These are phyloP conservation scores for Penaeus monodon DNA, from an alignment of 2,888 invertebrate genomes.

Conservation along the genomic window DNA sequence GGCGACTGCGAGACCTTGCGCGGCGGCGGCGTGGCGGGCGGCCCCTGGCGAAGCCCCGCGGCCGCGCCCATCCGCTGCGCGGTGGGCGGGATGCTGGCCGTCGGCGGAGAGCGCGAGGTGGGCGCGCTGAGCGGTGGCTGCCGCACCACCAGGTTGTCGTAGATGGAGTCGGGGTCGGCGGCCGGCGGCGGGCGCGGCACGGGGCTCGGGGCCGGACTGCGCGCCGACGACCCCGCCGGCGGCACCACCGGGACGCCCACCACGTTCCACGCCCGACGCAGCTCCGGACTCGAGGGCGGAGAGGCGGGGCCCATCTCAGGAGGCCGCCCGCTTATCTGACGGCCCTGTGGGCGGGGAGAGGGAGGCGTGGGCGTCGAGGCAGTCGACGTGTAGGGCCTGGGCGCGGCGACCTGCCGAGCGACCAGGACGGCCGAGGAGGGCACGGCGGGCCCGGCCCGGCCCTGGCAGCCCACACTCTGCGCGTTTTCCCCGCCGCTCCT, in stretches of 20 bases:
- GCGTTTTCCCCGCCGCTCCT: background rate
- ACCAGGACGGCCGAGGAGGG: background rate
- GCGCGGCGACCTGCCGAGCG: background rate
- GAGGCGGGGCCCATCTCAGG: background rate
- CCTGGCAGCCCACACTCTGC: too few relatives aligned
- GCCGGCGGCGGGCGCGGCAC: background rate
- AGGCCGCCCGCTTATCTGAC: background rate
- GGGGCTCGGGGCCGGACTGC: conserved; percentile 9
- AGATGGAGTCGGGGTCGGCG: conserved; percentile 35
- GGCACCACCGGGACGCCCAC: conserved; percentile 37
- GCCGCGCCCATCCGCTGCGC: background rate
- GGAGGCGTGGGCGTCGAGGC: background rate
- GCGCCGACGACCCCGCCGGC: background rate
- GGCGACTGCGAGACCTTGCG: conserved; percentile 15
- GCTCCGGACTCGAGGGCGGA: conserved; percentile 44
- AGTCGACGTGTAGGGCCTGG: background rate
- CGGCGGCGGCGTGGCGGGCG: background rate
- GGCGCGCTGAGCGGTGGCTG: background rate
- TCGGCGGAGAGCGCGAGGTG: conserved; percentile 8
- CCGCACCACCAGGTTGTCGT: conserved; percentile 42
- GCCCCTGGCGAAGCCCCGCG: background rate
- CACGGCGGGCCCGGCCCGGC: too few relatives aligned
- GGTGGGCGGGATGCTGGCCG: conserved; percentile 4
- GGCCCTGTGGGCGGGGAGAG: background rate
- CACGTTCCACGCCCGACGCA: conserved; percentile 49